A percentile compares a stretch with the other conserved stretches of the same genome.
Conservation (phyloP, 1,140 invertebrate genomes). For the Cydia pomonella region DNA sequence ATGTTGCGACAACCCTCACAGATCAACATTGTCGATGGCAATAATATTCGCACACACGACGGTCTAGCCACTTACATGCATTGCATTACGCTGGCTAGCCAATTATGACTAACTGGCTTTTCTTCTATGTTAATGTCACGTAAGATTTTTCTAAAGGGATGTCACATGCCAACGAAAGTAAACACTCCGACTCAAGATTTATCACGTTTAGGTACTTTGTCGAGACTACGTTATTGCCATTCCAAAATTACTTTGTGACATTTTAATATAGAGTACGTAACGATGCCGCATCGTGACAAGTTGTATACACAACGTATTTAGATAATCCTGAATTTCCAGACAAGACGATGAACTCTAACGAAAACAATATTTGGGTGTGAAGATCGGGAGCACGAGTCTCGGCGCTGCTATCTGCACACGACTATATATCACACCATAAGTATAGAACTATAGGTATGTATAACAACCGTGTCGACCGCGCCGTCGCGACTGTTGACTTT, state of each 20-base stretch:
- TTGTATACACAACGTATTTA: slow-evolving; percentile 30
- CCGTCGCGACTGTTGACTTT: slow-evolving; percentile 22
- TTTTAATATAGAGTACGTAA: slow-evolving; percentile 14
- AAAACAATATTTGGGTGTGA: slow-evolving; percentile 31
- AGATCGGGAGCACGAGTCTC: slow-evolving; percentile 10
- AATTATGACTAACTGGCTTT: slow-evolving; percentile 77
- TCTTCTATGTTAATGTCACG: slow-evolving; percentile 76
- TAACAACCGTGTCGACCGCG: not conserved
- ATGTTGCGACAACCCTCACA: not conserved
- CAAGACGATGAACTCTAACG: slow-evolving; percentile 23
- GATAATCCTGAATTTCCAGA: slow-evolving; percentile 30
- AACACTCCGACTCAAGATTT: not conserved
- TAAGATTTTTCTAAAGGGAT: slow-evolving; percentile 76
- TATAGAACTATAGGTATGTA: not conserved
- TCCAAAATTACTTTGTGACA: slow-evolving; percentile 11
- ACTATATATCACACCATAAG: not conserved
- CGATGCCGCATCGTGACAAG: slow-evolving; percentile 26
- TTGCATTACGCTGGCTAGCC: slow-evolving; percentile 61
- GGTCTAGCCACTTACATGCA: slow-evolving; percentile 48
- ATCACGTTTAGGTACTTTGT: not conserved
- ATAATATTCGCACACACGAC: slow-evolving; percentile 34
- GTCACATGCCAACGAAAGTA: slow-evolving; percentile 50
- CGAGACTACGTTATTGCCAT: slow-evolving; percentile 6
- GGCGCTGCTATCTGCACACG: slow-evolving; percentile 2
- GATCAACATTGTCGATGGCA: slow-evolving; percentile 4